phyloP scores from a whole-genome alignment of 2,888 invertebrate species.

The Serripes groenlandicus region DNA sequence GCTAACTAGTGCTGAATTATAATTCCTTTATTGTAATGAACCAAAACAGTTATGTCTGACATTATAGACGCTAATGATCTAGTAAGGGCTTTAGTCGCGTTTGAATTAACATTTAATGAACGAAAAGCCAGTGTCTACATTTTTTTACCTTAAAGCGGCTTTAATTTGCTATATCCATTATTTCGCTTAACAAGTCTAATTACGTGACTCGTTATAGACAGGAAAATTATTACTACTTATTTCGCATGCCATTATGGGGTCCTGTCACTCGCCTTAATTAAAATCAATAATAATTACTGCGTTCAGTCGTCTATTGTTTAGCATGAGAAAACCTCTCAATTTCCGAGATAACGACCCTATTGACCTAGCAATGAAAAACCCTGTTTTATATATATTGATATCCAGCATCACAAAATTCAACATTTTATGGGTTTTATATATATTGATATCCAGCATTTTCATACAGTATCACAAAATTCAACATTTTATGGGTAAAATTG shows the following conservation, averaged over 20 bases:
- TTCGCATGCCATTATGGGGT: conserved; percentile 44
- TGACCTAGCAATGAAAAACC: conserved; percentile 46
- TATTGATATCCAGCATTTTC: too few relatives aligned
- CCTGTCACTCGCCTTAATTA: conserved; percentile 67
- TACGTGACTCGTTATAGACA: conserved; percentile 42
- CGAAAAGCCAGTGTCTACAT: conserved; percentile 25
- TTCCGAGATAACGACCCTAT: conserved; percentile 48
- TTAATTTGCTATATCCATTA: conserved; percentile 24
- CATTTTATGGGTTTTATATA: too few relatives aligned
- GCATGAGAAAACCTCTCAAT: conserved; percentile 42
- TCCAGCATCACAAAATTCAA: too few relatives aligned
- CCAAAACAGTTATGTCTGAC: conserved; percentile 9
- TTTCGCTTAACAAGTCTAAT: conserved; percentile 43
- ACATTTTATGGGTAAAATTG: too few relatives aligned
- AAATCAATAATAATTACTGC: conserved; percentile 67
- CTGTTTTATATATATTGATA: background rate
- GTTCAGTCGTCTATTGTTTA: conserved; percentile 58
- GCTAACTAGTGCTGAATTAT: conserved; percentile 8
- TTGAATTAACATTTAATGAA: conserved; percentile 29
- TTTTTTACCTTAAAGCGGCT: conserved; percentile 18
- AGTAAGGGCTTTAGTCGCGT: background rate
- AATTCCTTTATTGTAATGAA: conserved; percentile 16
- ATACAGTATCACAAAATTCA: too few relatives aligned
- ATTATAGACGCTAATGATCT: conserved; percentile 20
- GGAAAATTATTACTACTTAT: conserved; percentile 51